Evolutionary conservation across 1,140 invertebrate species (phyloP).

Genomic region (Tribolium castaneum): DNA sequence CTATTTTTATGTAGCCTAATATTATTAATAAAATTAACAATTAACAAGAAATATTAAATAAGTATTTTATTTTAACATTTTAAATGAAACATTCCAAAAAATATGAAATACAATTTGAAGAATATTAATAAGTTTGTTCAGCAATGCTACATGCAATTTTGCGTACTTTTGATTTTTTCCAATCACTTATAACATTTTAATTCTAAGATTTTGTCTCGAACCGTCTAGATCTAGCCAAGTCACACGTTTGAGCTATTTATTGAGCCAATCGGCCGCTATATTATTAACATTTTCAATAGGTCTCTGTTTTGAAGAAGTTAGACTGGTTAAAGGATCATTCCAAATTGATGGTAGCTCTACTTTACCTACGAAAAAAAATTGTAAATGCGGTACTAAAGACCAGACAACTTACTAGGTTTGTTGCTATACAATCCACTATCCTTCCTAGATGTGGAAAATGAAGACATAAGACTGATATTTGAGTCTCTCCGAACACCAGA

Average conservation of each 20-base stretch:
- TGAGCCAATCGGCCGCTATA: constrained; percentile 71
- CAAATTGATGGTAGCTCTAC: constrained; percentile 44
- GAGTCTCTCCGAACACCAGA: constrained; percentile 49
- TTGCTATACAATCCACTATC: constrained; percentile 44
- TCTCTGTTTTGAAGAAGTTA: constrained; percentile 60
- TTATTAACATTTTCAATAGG: constrained; percentile 62
- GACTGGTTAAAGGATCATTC: constrained; percentile 54
- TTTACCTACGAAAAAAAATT: constrained; percentile 42
- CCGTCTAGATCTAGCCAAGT: no score
- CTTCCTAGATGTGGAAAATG: constrained; percentile 42
- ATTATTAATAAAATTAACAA: no score
- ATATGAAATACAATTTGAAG: not conserved
- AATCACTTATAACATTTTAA: not conserved
- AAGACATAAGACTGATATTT: constrained; percentile 41
- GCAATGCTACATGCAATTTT: not conserved
- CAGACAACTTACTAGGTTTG: constrained; percentile 30
- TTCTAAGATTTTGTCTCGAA: not conserved
- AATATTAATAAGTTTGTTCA: not conserved
- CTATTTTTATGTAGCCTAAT: no score
- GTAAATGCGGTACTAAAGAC: not conserved
- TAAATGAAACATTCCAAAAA: not conserved
- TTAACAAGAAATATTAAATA: no score
- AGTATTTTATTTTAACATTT: not conserved
- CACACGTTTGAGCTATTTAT: constrained; percentile 65
- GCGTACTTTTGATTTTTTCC: not conserved